Percentiles rank a stretch among this genome's conserved stretches.
These are phyloP conservation scores for Podarcis muralis DNA, from an alignment of 2,113 vertebrate genomes.

Conservation along the genomic window DNA sequence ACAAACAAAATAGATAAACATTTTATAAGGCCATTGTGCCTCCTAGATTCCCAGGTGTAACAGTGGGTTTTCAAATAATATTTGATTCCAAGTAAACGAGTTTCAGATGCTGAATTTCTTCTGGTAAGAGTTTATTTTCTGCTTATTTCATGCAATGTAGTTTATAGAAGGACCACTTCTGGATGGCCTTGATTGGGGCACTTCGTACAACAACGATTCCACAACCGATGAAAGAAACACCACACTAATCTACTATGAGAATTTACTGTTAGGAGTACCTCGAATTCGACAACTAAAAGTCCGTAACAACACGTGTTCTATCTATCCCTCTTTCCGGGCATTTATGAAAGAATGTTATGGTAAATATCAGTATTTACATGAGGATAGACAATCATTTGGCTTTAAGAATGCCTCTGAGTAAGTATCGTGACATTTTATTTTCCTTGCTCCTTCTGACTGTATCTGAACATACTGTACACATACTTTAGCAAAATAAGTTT, in stretches of 20 bases:
- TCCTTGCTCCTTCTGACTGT: slow-evolving; percentile 10
- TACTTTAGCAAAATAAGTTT: not conserved
- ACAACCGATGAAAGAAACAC: slow-evolving; percentile 36
- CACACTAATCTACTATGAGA: slow-evolving; percentile 74
- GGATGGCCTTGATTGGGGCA: slow-evolving; percentile 76
- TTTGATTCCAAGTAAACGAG: not conserved
- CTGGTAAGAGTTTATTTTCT: not conserved
- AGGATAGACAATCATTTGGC: slow-evolving; percentile 72
- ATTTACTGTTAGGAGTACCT: slow-evolving; percentile 69
- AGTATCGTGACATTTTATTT: slow-evolving; percentile 53
- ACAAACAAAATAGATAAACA: not conserved
- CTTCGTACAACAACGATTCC: slow-evolving; percentile 44
- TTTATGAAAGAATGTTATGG: slow-evolving; percentile 63
- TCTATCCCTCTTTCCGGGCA: slow-evolving; percentile 57
- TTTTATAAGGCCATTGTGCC: not conserved
- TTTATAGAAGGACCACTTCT: slow-evolving; percentile 74
- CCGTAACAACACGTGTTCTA: slow-evolving; percentile 62
- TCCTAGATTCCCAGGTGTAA: not conserved
- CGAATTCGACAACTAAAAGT: slow-evolving; percentile 74
- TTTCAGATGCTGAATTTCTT: not conserved
- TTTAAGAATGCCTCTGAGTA: slow-evolving; percentile 58
- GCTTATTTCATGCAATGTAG: slow-evolving; percentile 17
- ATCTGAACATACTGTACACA: not conserved
- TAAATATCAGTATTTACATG: slow-evolving; percentile 42
- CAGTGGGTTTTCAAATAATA: not conserved